Conservation (phyloP, 1,140 invertebrate genomes). For the Aphelinus atriplicis region DNA sequence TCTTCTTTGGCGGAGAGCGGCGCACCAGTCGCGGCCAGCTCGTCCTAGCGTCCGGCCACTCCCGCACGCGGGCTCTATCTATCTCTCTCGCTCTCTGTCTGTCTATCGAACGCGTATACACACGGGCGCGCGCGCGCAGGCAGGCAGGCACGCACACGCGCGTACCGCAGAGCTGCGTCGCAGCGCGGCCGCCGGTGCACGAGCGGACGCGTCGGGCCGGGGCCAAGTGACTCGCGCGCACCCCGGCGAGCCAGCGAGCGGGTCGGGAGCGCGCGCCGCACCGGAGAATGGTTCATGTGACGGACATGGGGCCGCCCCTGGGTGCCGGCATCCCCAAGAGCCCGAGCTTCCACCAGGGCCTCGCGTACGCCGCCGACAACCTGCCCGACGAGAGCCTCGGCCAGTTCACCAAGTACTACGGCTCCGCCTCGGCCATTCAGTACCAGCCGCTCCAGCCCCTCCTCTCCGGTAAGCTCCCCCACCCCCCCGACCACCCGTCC, state of each 20-base stretch:
- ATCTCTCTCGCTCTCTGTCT: too few species aligned
- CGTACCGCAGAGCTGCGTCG: not conserved
- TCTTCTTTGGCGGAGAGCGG: too few species aligned
- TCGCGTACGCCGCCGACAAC: constrained; percentile 74
- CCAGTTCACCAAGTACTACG: constrained; percentile 1
- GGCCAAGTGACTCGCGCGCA: too few species aligned
- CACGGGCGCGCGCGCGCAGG: not conserved
- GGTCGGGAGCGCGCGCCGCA: not conserved
- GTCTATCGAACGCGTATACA: not conserved
- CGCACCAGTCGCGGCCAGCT: too few species aligned
- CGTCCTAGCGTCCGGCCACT: too few species aligned
- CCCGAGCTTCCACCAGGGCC: constrained; percentile 83
- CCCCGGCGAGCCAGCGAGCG: too few species aligned
- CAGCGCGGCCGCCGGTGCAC: not conserved
- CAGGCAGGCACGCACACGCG: not conserved
- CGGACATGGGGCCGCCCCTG: constrained; percentile 67
- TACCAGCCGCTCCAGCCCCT: constrained; percentile 62
- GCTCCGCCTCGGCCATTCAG: constrained; percentile 53
- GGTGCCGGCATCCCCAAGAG: constrained; percentile 80
- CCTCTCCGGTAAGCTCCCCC: constrained; percentile 63
- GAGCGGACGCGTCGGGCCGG: too few species aligned
- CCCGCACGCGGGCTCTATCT: too few species aligned
- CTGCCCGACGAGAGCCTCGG: not conserved
- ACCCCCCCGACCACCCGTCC: too few species aligned
- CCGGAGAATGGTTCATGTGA: constrained; percentile 64